Evolutionary conservation across 1,140 invertebrate genomes (phyloP).

Genomic region (Drosophila mauritiana): DNA sequence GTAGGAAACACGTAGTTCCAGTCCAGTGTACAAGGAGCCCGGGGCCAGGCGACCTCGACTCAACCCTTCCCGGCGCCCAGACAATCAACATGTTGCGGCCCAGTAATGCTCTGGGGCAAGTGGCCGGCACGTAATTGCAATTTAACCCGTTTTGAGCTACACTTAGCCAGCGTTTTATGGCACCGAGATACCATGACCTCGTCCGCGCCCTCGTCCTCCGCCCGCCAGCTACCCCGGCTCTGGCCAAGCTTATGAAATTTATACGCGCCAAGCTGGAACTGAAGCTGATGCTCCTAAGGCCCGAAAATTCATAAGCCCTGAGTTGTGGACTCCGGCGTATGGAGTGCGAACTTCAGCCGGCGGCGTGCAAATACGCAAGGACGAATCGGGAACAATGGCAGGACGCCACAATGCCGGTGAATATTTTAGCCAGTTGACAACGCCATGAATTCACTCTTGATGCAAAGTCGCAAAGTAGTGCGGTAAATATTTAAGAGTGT

Average conservation of each 20-base stretch:
- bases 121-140: constrained; percentile 68
- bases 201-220: background rate
- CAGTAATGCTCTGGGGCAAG: constrained; percentile 54
- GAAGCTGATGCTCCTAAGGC: constrained; percentile 24
- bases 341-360: constrained; percentile 21
- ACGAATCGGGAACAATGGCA: constrained; percentile 24
- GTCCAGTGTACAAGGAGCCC: constrained; percentile 13
- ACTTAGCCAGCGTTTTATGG: constrained; percentile 44
- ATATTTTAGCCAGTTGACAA: constrained; percentile 39
- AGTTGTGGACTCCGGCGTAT: constrained; percentile 16
- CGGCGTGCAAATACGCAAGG: constrained; percentile 27
- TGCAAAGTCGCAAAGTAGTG: constrained; percentile 3
- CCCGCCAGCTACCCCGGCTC: too few relatives aligned
- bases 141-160: constrained; percentile 51
- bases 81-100: constrained; percentile 65
- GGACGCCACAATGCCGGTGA: constrained; percentile 5
- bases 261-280: constrained; percentile 34
- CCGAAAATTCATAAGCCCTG: constrained; percentile 51
- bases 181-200: constrained; percentile 27
- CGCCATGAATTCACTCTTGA: constrained; percentile 29
- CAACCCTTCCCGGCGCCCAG: constrained; percentile 21
- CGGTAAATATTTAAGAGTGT: constrained; percentile 28
- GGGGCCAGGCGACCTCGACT: background rate
- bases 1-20: constrained; percentile 25
- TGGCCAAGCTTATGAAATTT: constrained; percentile 39